Conservation (phyloP, 2,113 vertebrate genomes). For the Phalacrocorax brasilianus region DNA sequence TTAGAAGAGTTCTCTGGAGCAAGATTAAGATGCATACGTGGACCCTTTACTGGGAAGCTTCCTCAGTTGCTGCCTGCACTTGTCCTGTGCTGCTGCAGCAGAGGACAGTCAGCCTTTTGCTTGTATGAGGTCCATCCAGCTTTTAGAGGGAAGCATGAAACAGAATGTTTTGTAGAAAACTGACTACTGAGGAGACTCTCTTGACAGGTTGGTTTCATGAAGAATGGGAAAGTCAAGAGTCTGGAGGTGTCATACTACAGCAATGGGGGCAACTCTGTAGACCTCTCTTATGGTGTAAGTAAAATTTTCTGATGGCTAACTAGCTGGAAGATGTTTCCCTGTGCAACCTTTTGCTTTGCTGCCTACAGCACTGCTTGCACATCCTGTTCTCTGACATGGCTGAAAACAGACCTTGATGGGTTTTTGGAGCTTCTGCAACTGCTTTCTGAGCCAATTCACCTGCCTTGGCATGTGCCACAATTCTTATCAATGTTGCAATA, state of each 20-base stretch:
- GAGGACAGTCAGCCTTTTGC: neutral
- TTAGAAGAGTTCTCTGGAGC: neutral
- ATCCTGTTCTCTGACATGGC: neutral
- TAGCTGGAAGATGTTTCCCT: neutral
- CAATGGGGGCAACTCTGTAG: slow-evolving; percentile 87
- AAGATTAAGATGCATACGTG: neutral
- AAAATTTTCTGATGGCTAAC: neutral
- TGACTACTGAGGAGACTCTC: neutral
- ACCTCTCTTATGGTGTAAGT: slow-evolving; percentile 88
- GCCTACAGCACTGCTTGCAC: neutral
- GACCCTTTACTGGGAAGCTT: neutral
- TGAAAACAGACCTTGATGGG: neutral
- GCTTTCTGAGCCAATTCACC: neutral
- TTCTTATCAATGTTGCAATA: neutral
- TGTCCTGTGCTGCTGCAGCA: neutral
- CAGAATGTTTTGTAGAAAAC: neutral
- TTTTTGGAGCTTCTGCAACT: neutral
- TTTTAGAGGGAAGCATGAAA: neutral
- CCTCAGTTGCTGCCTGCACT: neutral
- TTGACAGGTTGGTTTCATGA: slow-evolving; percentile 88
- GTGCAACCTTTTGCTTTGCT: neutral
- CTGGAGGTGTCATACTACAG: slow-evolving; percentile 86
- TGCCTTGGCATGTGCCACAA: neutral
- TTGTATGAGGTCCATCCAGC: neutral
- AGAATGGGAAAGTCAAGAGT: slow-evolving; percentile 84